These are phyloP conservation scores for Capromys pilorides DNA, from an alignment of 2,797 vertebrate genomes.

Conservation along the genomic window DNA sequence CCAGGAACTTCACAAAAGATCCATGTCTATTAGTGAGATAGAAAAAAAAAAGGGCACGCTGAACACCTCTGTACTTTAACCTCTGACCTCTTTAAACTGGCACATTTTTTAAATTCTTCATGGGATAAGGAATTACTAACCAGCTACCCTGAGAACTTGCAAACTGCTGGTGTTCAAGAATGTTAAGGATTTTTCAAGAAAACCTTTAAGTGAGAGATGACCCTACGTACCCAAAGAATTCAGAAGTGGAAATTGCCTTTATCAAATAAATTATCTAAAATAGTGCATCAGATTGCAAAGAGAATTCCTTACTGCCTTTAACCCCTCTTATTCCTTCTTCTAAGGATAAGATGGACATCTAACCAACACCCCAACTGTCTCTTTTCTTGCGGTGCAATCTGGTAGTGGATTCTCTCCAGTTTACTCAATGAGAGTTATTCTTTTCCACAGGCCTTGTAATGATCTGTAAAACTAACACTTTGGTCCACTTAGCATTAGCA, in stretches of 20 bases:
- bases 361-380: constrained; percentile 45
- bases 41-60: constrained; percentile 78
- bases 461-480: constrained; percentile 81
- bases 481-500: constrained; percentile 75
- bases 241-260: constrained; percentile 55
- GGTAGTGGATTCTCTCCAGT: constrained; percentile 74
- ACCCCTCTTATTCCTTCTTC: not conserved
- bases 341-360: not conserved
- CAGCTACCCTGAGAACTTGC: constrained; percentile 60
- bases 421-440: constrained; percentile 66
- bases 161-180: constrained; percentile 69
- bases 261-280: constrained; percentile 70
- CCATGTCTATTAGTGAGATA: constrained; percentile 83
- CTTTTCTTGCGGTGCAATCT: constrained; percentile 52
- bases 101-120: constrained; percentile 84
- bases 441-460: constrained; percentile 72
- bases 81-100: constrained; percentile 82
- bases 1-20: constrained; percentile 79
- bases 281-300: not conserved
- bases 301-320: constrained; percentile 26
- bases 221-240: not conserved
- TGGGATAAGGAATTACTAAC: constrained; percentile 80
- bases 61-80: constrained; percentile 85
- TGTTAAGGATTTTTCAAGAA: constrained; percentile 67
- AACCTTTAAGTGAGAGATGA: constrained; percentile 69